Evolutionary conservation across 2,113 vertebrate genomes (phyloP), one percentile per base, ranked within the genome.

Genomic region (Psophia crepitans): DNA sequence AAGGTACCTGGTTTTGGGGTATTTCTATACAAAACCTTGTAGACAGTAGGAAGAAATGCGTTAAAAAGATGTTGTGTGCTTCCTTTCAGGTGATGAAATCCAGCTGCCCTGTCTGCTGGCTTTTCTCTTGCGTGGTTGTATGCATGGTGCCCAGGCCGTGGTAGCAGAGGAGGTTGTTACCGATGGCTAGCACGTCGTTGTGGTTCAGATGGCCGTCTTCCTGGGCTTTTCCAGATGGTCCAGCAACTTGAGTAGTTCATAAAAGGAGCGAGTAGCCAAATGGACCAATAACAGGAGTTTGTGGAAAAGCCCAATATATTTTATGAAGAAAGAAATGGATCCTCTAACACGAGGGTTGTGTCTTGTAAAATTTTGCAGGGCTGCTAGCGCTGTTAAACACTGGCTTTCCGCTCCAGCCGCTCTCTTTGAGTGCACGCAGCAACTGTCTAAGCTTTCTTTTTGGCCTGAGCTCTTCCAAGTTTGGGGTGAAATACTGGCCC

Each of bases 321-420:
- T 96, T 96, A 95, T 87, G 78, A 95, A 96, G 95, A 95, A 95
- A 93, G 89, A 96, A 95, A 89, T 82, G 92, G 81, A 91, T 95
- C 84, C 89, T 96, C 80, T 94, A 97, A 97, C 5, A 4, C 0
- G 70, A 97, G 94, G 81, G 92, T 85, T 95, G 90, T 96, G 95
- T 89, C 91, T 95, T 97, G 92, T 96, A 96, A 95, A 96, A 58
- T 73, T 95, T 77, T 91, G 95, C 95, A 93, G 94, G 69, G 90
- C 93, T 96, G 90, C 89, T 65, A 77, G 87, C 5, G 5, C 86
- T 22, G 61, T 82, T 87, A 46, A 93, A 69, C 0, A 1, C 77
- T 70, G 91, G 18, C 27, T 93, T 54, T 85, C 89, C 33, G 39
- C 87, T 95, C 68, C 81, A 90, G 76, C 76, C 5, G 0, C 64